These are phyloP conservation scores for Scomberomorus guttatus DNA, from an alignment of 2,797 vertebrate genomes.

Conservation along the genomic window DNA sequence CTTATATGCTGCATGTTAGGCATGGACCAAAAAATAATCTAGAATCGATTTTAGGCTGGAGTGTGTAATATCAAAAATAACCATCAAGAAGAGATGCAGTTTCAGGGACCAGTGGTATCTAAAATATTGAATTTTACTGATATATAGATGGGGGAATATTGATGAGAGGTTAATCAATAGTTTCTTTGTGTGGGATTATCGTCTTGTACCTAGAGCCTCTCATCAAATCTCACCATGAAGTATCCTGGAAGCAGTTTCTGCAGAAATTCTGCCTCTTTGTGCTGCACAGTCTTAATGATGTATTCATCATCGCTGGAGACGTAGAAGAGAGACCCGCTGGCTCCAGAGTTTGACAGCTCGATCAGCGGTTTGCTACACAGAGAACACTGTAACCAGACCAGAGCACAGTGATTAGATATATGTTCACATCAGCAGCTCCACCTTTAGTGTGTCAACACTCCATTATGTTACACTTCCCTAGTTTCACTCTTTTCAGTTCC, in stretches of 20 bases:
- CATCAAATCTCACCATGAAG: slow-evolving; percentile 91
- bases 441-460: slow-evolving; percentile 19
- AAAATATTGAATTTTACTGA: neutral
- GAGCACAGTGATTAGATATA: slow-evolving; percentile 24
- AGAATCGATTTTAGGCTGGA: too few species aligned
- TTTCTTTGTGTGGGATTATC: neutral
- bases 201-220: neutral
- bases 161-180: neutral
- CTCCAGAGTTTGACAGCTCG: slow-evolving; percentile 94
- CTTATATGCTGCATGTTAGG: too few species aligned
- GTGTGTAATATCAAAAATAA: too few species aligned
- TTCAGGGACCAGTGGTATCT: neutral
- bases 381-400: slow-evolving; percentile 87
- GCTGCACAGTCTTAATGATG: slow-evolving; percentile 97
- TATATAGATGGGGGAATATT: neutral
- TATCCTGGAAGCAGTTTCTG: slow-evolving; percentile 98
- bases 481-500: slow-evolving; percentile 45
- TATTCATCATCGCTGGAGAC: slow-evolving; percentile 96
- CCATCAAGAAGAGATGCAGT: too few species aligned
- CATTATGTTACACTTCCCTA: slow-evolving; percentile 39
- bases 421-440: slow-evolving; percentile 1
- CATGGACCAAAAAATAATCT: too few species aligned
- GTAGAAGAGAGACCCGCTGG: slow-evolving; percentile 97
- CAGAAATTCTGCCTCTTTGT: slow-evolving; percentile 97
- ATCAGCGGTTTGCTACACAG: slow-evolving; percentile 93